Evolutionary conservation across 2,888 invertebrate species (phyloP), one percentile per base, ranked within the genome.

Genomic region (Holacanthella duospinosa): DNA sequence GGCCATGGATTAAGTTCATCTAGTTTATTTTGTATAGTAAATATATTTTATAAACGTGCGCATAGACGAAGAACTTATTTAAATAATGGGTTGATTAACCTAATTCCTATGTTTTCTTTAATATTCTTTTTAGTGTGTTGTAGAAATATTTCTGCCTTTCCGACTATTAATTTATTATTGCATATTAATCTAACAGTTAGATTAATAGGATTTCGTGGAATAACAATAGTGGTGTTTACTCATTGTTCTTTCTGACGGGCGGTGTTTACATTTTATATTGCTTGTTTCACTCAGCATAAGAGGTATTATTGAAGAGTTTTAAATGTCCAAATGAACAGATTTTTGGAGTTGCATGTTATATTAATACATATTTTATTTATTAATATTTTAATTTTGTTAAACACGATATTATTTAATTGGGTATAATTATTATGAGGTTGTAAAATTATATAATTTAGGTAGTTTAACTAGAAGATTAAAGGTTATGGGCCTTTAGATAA

Each of bases 121-220:
- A 83, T 82, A 29, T 85, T 85, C 79, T 86, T 87, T 83, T 78
- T 86, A 76, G 78, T 86, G 74, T 77, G 81, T 75, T 79, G 79
- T 43, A 79, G 79, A 36, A 85, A 85, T 83, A 85, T 86, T 75
- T 82, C 85, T 0, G 82, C 83, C 58, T 85, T 86, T 1, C 83
- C 85, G 1, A 82, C 84, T 9, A 78, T 86, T 77, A 85, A 85
- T 83, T 82, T 86, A 77, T 75, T 85, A 68, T 81, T 84, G 0
- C n/a, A n/a, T n/a, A n/a, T n/a, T n/a, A n/a, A n/a, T n/a, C n/a
- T n/a, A n/a, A n/a, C n/a, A n/a, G n/a, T n/a, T n/a, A n/a, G n/a
- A n/a, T n/a, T n/a, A n/a, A n/a, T n/a, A n/a, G n/a, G n/a, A n/a
- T n/a, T n/a, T n/a, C n/a, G n/a, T n/a, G 78, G 75, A 65, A 43